Evolutionary conservation across 2,888 invertebrate species (phyloP).

Genomic region (Griposia aprilina): DNA sequence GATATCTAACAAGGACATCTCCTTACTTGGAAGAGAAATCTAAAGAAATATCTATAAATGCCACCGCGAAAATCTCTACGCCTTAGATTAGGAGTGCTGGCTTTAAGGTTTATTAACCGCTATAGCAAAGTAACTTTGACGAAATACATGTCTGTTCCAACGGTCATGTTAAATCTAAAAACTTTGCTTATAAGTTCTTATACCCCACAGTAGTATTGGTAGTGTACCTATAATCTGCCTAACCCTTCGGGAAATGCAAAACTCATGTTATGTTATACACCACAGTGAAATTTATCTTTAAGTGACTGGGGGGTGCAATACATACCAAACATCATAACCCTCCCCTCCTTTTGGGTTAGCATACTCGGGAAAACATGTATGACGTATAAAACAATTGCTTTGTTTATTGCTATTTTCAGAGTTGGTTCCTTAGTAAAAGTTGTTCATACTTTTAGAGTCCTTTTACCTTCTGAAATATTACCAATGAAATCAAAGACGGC

Average conservation of each 20-base stretch:
- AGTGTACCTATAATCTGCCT: no score
- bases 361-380: background rate
- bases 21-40: background rate
- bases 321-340: background rate
- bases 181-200: background rate
- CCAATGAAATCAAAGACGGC: background rate
- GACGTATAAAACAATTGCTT: background rate
- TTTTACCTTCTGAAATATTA: background rate
- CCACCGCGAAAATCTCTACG: background rate
- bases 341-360: background rate
- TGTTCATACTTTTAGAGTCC: background rate
- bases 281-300: background rate
- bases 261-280: background rate
- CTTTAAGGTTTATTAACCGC: conserved; percentile 2
- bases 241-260: no score
- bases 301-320: background rate
- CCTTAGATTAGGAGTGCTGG: background rate
- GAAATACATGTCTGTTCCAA: background rate
- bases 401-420: background rate
- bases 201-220: no score
- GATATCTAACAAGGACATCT: background rate
- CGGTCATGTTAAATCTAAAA: background rate
- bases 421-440: background rate
- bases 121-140: background rate
- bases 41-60: background rate